Percentiles rank a stretch among this genome's conserved stretches.
Evolutionary conservation across 2,888 invertebrate genomes (phyloP).

Genomic region (Drosophila tripunctata): DNA sequence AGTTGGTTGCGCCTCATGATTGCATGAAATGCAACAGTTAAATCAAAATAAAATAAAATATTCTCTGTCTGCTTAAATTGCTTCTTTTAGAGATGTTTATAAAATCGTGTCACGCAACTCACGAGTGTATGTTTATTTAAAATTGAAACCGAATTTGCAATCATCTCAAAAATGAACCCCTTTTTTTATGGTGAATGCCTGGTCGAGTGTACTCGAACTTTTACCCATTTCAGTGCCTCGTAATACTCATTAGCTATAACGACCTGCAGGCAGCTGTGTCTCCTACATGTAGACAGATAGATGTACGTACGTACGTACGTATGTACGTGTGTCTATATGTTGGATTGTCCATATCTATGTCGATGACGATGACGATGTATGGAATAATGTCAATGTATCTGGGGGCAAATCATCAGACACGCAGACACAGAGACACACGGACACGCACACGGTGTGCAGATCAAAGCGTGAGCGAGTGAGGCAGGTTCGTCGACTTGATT

Average conservation of each 20-base stretch:
- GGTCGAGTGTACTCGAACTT: slow-evolving; percentile 16
- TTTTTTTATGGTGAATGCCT: background rate
- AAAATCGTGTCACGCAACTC: background rate
- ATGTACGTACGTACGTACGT: too few species aligned
- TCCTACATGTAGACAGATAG: slow-evolving; percentile 13
- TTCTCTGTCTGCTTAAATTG: too few species aligned
- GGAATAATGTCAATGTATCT: slow-evolving; percentile 17
- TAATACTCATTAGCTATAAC: slow-evolving; percentile 77
- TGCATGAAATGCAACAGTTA: too few species aligned
- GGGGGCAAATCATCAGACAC: slow-evolving; percentile 55
- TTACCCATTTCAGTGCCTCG: slow-evolving; percentile 46
- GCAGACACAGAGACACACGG: too few species aligned
- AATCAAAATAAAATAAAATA: too few species aligned
- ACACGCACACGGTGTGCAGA: slow-evolving; percentile 53
- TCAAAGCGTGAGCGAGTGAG: slow-evolving; percentile 50
- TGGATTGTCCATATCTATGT: background rate
- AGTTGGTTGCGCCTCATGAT: too few species aligned
- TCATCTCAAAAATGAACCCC: slow-evolving; percentile 20
- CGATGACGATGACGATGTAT: background rate
- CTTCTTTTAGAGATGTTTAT: too few species aligned
- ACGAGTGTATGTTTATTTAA: background rate
- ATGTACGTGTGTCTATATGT: slow-evolving; percentile 28
- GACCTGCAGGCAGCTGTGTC: slow-evolving; percentile 56
- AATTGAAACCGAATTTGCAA: slow-evolving; percentile 3
- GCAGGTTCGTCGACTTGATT: background rate